Conservation (phyloP, 2,797 vertebrate species). For the Pangasius krempfi region DNA sequence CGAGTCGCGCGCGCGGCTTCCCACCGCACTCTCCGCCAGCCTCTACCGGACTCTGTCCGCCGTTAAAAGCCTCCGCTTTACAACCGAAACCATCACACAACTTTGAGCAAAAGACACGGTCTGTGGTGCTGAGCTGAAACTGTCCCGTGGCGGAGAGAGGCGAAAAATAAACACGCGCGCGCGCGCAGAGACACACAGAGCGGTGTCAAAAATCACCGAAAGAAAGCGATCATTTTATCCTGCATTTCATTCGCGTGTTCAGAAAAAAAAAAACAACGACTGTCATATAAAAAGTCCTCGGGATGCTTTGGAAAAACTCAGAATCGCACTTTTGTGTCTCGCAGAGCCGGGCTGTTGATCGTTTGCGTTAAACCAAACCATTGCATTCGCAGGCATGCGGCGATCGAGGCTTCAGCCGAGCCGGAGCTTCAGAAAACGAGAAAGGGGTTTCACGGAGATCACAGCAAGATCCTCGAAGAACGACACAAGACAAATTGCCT, state of each 20-base stretch:
- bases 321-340: background rate
- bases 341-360: slow-evolving; percentile 4
- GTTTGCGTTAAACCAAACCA: background rate
- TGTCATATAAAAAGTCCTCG: slow-evolving; percentile 4
- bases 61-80: slow-evolving; percentile 77
- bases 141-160: slow-evolving; percentile 27
- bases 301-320: background rate
- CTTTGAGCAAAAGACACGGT: slow-evolving; percentile 60
- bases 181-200: no score
- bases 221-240: slow-evolving; percentile 2
- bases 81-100: slow-evolving; percentile 65
- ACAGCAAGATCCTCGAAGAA: background rate
- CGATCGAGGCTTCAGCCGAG: slow-evolving; percentile 5
- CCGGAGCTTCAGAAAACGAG: background rate
- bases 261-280: background rate
- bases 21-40: slow-evolving; percentile 34
- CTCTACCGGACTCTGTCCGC: slow-evolving; percentile 63
- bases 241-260: background rate
- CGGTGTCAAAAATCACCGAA: slow-evolving; percentile 8
- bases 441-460: background rate
- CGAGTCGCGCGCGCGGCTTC: slow-evolving; percentile 75
- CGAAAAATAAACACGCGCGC: background rate
- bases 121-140: slow-evolving; percentile 22
- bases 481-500: slow-evolving; percentile 47
- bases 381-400: slow-evolving; percentile 8